Evolutionary conservation across 2,888 invertebrate genomes (phyloP), one percentile per base, ranked within the genome.

Genomic region (Stenoptilia bipunctidactyla): DNA sequence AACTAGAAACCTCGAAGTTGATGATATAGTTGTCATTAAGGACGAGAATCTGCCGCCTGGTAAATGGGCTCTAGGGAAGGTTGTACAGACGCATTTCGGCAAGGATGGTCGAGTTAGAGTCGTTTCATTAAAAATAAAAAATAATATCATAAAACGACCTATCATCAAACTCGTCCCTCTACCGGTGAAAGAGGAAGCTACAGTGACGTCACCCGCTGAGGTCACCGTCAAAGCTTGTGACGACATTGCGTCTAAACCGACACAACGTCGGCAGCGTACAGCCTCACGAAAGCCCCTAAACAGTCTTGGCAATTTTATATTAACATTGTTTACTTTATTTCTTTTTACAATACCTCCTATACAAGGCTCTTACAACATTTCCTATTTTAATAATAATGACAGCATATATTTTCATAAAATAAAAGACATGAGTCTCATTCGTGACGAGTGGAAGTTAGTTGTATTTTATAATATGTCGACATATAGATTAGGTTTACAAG

Each of bases 381-480:
- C 38, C 4, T 37, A 13, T 9, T 10, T 43, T 10, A 40, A 40
- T 13, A 30, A 9, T 12, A 35, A 40, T 33, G 9, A 43, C 10
- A 27, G 30, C 15, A 13, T 40, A 9, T 43, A 40, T 15, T 40
- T 38, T 27, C 40, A 40, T 13, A 38, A 40, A 34, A 38, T 36
- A 13, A 15, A 34, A 10, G 38, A 43, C 1, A 33, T 40, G 33
- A 39, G 39, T 27, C 15, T 33, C 25, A 38, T 43, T 14, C 13
- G 34, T 5, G 34, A 34, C 34, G 34, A 34, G 13, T 34, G 43
- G 43, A 43, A 13, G 9, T 30, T 43, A 13, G 15, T 43, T 14
- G 39, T 43, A 15, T 43, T 35, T 13, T 40, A 38, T 36, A 43
- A 43, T 15, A 34, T 43, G 33, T 34, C 37, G 8, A 35, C 40